Percentiles rank a stretch among this genome's conserved stretches.
phyloP scores from a whole-genome alignment of 1,140 invertebrate genomes.

The Saccostrea cuccullata region DNA sequence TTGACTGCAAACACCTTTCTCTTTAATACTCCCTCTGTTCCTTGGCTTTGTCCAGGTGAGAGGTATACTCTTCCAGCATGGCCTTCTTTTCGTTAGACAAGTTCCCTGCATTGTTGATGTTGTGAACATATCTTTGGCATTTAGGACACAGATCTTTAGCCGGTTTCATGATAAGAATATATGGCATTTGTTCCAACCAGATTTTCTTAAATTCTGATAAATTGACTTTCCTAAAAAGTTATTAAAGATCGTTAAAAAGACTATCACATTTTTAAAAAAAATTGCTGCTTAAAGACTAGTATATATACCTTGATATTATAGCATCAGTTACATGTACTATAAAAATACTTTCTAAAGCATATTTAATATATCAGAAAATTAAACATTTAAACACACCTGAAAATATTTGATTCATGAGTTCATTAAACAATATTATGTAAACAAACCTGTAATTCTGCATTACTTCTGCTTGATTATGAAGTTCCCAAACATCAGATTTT shows the following conservation, averaged over 20 bases:
- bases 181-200: conserved; percentile 26
- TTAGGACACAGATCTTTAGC: not conserved
- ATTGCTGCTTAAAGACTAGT: not conserved
- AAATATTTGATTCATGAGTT: too few relatives aligned
- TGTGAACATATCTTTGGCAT: not conserved
- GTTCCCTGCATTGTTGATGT: not conserved
- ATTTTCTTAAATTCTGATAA: conserved; percentile 1
- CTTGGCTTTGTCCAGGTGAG: not conserved
- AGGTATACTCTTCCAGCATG: not conserved
- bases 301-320: too few relatives aligned
- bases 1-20: not conserved
- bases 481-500: not conserved
- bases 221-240: not conserved
- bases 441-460: not conserved
- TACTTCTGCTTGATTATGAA: not conserved
- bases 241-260: not conserved
- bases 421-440: not conserved
- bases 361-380: too few relatives aligned
- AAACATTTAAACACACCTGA: too few relatives aligned
- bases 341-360: too few relatives aligned
- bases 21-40: not conserved
- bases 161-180: conserved; percentile 10
- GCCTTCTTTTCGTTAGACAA: not conserved
- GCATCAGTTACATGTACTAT: too few relatives aligned
- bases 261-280: not conserved